phyloP scores from a whole-genome alignment of 2,888 invertebrate genomes.

The Notodonta ziczac region DNA sequence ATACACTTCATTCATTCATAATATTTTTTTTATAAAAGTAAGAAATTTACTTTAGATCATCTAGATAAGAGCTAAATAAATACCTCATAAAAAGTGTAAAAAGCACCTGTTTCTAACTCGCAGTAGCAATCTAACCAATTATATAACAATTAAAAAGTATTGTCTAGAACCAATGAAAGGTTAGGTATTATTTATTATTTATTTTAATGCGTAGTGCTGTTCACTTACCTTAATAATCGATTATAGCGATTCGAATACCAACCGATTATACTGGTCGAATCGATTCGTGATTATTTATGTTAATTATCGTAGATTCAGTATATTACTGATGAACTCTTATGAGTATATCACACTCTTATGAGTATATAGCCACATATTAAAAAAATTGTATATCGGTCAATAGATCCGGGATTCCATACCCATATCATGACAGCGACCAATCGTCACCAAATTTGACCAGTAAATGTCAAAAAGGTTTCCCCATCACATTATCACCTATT shows the following conservation, averaged over 20 bases:
- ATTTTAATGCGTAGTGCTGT: background rate
- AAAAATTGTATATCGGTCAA: too few species aligned
- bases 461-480: too few species aligned
- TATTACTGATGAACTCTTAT: background rate
- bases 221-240: constrained; percentile 7
- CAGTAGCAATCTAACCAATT: constrained; percentile 7
- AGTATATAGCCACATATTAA: too few species aligned
- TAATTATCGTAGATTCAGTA: background rate
- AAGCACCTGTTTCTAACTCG: background rate
- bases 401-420: too few species aligned
- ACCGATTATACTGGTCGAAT: constrained; percentile 20
- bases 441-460: too few species aligned
- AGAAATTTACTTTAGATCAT: constrained; percentile 2
- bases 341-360: too few species aligned
- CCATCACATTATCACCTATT: too few species aligned
- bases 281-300: constrained; percentile 9
- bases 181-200: background rate
- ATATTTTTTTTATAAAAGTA: background rate
- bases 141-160: constrained; percentile 13
- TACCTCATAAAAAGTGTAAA: constrained; percentile 1
- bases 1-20: background rate
- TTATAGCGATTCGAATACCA: constrained; percentile 27
- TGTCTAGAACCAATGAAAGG: constrained; percentile 13
- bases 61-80: constrained; percentile 6
- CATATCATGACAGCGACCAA: too few species aligned